Evolutionary conservation across 2,888 invertebrate species (phyloP).

Genomic region (Horisme vitalbata): DNA sequence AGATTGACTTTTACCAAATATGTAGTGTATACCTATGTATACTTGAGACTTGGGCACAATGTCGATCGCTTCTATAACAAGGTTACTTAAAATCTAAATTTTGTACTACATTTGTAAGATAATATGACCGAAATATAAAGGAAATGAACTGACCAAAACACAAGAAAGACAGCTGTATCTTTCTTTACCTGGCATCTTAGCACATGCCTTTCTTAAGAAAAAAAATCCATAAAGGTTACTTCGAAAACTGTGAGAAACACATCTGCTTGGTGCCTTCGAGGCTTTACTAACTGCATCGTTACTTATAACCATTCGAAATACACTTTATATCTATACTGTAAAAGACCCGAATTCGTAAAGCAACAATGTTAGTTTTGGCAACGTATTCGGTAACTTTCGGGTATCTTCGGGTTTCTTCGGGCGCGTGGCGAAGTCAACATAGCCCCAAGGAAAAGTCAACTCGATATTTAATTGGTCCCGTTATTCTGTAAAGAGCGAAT

Average conservation of each 20-base stretch:
- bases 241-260: constrained; percentile 69
- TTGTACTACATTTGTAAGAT: too few species aligned
- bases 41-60: too few species aligned
- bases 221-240: constrained; percentile 71
- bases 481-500: constrained; percentile 53
- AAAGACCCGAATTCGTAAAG: constrained; percentile 30
- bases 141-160: constrained; percentile 44
- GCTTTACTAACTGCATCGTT: constrained; percentile 27
- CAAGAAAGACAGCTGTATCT: constrained; percentile 58
- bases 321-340: background rate
- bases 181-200: constrained; percentile 66
- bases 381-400: constrained; percentile 58
- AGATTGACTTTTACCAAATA: constrained; percentile 16
- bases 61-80: too few species aligned
- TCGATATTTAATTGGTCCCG: constrained; percentile 41
- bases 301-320: constrained; percentile 25
- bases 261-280: constrained; percentile 60
- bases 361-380: constrained; percentile 44
- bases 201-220: constrained; percentile 72
- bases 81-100: too few species aligned
- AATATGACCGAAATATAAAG: constrained; percentile 44
- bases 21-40: too few species aligned
- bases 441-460: constrained; percentile 48
- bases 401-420: constrained; percentile 53
- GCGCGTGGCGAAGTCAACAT: constrained; percentile 55